phyloP scores from a whole-genome alignment of 1,140 invertebrate genomes.

The Leptinotarsa lineolata region DNA sequence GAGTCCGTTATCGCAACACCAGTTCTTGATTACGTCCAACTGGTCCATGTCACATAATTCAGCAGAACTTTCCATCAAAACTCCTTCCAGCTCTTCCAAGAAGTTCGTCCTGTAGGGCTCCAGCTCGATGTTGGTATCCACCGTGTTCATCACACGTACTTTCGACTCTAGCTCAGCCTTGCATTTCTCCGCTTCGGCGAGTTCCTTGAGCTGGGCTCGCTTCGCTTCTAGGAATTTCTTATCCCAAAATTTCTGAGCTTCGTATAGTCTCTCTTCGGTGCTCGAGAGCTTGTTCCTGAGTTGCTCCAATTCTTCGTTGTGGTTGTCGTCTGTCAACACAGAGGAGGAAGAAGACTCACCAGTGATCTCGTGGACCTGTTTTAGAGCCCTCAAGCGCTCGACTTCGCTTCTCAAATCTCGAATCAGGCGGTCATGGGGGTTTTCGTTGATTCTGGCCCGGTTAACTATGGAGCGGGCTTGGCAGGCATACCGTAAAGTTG shows the following conservation, averaged over 20 bases:
- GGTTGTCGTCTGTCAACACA: conserved; percentile 53
- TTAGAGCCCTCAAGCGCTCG: conserved; percentile 63
- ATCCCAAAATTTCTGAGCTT: conserved; percentile 64
- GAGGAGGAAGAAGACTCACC: conserved; percentile 49
- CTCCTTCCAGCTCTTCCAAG: conserved; percentile 60
- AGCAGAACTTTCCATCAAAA: conserved; percentile 51
- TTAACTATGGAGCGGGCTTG: conserved; percentile 88
- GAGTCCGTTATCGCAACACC: conserved; percentile 39
- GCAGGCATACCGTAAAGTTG: conserved; percentile 85
- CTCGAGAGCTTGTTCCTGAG: conserved; percentile 64
- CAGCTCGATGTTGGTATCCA: conserved; percentile 52
- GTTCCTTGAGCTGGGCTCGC: conserved; percentile 52
- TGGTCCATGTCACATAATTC: conserved; percentile 24
- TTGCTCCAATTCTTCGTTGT: conserved; percentile 56
- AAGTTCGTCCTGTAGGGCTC: conserved; percentile 61
- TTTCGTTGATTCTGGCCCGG: conserved; percentile 77
- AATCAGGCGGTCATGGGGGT: conserved; percentile 70
- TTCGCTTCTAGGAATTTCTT: conserved; percentile 56
- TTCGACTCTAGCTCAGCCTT: conserved; percentile 62
- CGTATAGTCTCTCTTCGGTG: conserved; percentile 63
- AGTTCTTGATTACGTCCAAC: conserved; percentile 36
- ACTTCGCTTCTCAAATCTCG: conserved; percentile 71
- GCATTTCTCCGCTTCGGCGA: conserved; percentile 64
- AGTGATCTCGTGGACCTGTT: conserved; percentile 62
- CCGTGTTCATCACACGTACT: conserved; percentile 49